Evolutionary conservation across 2,888 invertebrate genomes (phyloP), one percentile per base, ranked within the genome.

Genomic region (Microdon myrmicae): DNA sequence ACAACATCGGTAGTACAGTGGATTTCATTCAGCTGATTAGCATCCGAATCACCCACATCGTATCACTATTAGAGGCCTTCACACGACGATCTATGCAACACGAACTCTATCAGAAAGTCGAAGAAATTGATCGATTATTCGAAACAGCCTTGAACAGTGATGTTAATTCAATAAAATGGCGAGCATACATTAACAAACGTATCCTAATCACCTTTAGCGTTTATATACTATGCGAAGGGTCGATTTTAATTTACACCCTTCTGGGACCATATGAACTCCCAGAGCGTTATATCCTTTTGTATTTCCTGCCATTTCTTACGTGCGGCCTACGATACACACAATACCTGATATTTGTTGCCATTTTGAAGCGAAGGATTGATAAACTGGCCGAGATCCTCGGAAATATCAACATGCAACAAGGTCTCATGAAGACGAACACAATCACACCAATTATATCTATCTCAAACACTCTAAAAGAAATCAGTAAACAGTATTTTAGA

Each of bases 251-350:
- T 0, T 54, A 71, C 3, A 70, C 71, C 35, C 35, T 72, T n/a
- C 6, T 71, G 0, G 26, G 17, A 4, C 7, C 51, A 1, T 43
- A 60, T 1, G 32, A 56, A 2, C 43, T 56, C 4, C 71, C 72
- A n/a, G 44, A 69, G 0, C 1, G 70, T 6, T 75, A 71, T 28
- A 77, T 75, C 74, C 23, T 76, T 8, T 58, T 70, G 34, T 76
- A 78, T 53, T 44, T 75, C 22, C 5, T 76, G 43, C 75, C 78
- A 0, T 48, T 74, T 17, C 13, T 73, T 1, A 68, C 74, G 4
- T 74, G 74, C 26, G 74, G 74, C 2, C 2, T 76, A 29, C 69
- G 76, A 10, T 79, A 78, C 48, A 75, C 74, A 60, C 80, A 79
- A 69, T 73, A 75, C 31, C 72, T 73, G n/a, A 67, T 70, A 2